Base-by-base conservation (phyloP, 2,113 vertebrate genomes). In the Gymnarchus niloticus region DNA sequence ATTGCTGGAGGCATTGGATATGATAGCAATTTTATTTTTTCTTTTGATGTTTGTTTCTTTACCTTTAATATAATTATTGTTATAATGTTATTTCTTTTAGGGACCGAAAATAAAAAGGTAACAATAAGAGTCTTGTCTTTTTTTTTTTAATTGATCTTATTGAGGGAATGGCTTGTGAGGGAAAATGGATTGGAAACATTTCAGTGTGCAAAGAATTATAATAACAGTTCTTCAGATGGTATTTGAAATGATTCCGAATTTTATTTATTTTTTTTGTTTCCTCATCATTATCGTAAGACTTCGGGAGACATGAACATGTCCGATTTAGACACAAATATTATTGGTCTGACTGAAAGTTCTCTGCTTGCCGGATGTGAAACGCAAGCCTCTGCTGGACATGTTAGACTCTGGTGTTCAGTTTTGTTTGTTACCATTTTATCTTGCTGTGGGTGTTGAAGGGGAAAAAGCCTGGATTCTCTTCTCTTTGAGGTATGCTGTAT, bases 31-130 rank as follows among this genome's bases (percentile, higher is more conserved):
- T 88, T 89, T 91, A 87, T 90, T 28, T 92, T 91, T 89, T 85
- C 86, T 89, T 92, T 87, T 89, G 54, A 90, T 90, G 86, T 91
- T 91, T 82, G 85, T 91, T 93, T 89, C 92, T 93, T 92, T 91
- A 87, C 88, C 87, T 91, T 87, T 88, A 85, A 89, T 91, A 88
- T 89, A 89, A 90, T 92, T 88, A 90, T 91, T 86, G 89, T 90
- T 88, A 91, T 85, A 89, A 87, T 85, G 73, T 88, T 89, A 85
- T 91, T 92, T 94, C 92, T 91, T 93, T 91, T 92, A 88, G 86
- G 89, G 89, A 89, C 89, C 89, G 92, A 92, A 92, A 94, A 93
- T 91, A 85, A 85, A 87, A 85, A 83, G 85, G 87, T 85, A 87
- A 90, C 91, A 51, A 86, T 90, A 91, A 87, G 44, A 81, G 52